Base-by-base conservation (phyloP, 30 jellyfish, hydroid and myxozoan species). In the Aurelia coerulea region DNA sequence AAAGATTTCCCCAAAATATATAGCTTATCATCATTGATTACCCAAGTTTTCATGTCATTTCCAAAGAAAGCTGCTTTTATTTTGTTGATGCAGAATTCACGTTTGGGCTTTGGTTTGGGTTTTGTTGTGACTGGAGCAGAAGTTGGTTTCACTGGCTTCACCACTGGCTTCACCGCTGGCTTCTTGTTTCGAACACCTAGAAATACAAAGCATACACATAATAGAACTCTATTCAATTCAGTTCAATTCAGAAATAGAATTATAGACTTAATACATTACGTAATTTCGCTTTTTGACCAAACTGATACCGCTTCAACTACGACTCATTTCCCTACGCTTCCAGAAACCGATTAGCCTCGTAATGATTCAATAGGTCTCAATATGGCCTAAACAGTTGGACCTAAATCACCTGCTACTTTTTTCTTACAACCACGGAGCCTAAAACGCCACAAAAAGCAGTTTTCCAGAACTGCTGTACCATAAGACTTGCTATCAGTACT, bases 11-110 rank as follows among this genome's bases (percentile, higher is more conserved):
- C 90, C 31, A 88, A 65, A 59, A 72, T 80, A 83, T 75, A 93
- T 10, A 93, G 62, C 15, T 64, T 79, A 54, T 88, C 98, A 15
- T 84, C 89, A 46, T 93, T 88, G 81, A 93, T 10, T 4, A 89
- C 90, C 65, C 75, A 83, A 0, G 93, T 90, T 32, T 56, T 64
- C 68, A 50, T 62, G 49, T 74, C 81, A 0, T 64, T 34, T 51
- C 90, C 96, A 17, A 81, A 86, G 78, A 88, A 64, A 17, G 79
- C 93, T 15, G 98, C 95, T 58, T 92, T 74, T 62, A 91, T 66
- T 39, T 53, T 53, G 78, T 65, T 67, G 49, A 84, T n/a, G 80
- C 97, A 91, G 12, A 19, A 53, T 11, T 17, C 80, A 56, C 29
- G 39, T 32, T 68, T 50, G 29, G 39, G 75, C 76, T 31, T 34